Conservation (phyloP, 2,797 vertebrate genomes). For the Molossus molossus region DNA sequence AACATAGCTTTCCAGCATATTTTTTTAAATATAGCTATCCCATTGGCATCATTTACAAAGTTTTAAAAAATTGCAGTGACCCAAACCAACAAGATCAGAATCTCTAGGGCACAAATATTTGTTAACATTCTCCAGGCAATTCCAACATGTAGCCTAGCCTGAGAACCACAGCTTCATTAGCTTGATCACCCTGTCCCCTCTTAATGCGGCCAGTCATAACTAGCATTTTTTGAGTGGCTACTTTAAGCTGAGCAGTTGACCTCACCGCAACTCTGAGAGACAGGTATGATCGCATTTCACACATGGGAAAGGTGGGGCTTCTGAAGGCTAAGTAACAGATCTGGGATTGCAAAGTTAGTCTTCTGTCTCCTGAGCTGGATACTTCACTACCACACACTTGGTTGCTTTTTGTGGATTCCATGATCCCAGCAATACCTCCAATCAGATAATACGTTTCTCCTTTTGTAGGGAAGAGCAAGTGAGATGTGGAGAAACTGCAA, state of each 20-base stretch:
- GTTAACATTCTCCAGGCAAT: conserved; percentile 1
- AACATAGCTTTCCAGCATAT: background rate
- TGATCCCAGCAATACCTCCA: background rate
- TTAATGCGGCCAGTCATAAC: background rate
- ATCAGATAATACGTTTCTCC: background rate
- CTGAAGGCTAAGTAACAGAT: background rate
- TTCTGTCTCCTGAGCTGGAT: background rate
- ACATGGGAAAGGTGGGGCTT: background rate
- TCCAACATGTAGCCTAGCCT: background rate
- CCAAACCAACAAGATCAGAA: background rate
- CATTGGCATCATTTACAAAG: conserved; percentile 34
- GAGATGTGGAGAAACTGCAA: background rate
- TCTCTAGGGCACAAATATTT: background rate
- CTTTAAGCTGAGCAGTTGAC: conserved; percentile 38
- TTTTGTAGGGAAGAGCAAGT: background rate
- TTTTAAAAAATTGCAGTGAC: conserved; percentile 14
- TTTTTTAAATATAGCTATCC: conserved; percentile 47
- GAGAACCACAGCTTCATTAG: background rate
- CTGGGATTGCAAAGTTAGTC: background rate
- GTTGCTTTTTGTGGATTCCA: background rate
- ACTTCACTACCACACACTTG: background rate
- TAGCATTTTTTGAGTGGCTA: background rate
- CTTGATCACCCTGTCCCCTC: background rate
- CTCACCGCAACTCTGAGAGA: background rate
- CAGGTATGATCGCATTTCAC: conserved; percentile 44